Evolutionary conservation across 1,140 invertebrate species (phyloP).

Genomic region (Bursaphelenchus mucronatus): DNA sequence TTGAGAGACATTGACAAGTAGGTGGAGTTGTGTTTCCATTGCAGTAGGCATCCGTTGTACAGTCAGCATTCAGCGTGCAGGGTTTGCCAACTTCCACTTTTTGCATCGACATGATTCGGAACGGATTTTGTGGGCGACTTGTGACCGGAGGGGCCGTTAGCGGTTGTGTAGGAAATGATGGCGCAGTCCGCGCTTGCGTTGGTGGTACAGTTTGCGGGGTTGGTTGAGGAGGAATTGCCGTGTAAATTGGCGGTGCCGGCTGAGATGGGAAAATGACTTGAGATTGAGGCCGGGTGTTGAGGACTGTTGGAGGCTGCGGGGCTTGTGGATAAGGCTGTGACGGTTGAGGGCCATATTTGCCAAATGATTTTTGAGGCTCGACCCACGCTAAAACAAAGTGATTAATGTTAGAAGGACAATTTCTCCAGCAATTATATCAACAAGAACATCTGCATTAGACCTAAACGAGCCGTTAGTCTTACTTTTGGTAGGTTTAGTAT

Average conservation of each 20-base stretch:
- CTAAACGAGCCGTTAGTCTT: neutral
- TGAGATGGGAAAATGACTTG: too few relatives aligned
- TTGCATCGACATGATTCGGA: constrained; percentile 33
- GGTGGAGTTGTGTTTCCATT: constrained; percentile 60
- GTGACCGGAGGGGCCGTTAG: neutral
- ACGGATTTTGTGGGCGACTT: neutral
- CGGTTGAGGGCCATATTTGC: neutral
- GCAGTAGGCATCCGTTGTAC: constrained; percentile 57
- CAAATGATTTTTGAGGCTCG: constrained; percentile 10
- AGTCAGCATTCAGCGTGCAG: constrained; percentile 58
- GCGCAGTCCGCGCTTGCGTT: neutral
- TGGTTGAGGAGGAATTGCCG: too few relatives aligned
- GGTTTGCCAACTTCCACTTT: constrained; percentile 47
- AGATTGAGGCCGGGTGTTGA: neutral
- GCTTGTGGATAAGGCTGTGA: neutral
- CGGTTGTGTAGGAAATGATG: neutral
- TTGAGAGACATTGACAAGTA: constrained; percentile 59
- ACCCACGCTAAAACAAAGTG: constrained; percentile 5
- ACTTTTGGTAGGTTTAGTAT: constrained; percentile 12
- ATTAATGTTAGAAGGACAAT: neutral
- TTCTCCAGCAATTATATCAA: too few relatives aligned
- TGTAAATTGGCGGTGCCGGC: too few relatives aligned
- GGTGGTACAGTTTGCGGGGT: too few relatives aligned
- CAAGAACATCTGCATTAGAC: too few relatives aligned
- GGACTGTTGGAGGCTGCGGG: neutral